Evolutionary conservation across 2,888 invertebrate genomes (phyloP).

Genomic region (Lithophane socia): DNA sequence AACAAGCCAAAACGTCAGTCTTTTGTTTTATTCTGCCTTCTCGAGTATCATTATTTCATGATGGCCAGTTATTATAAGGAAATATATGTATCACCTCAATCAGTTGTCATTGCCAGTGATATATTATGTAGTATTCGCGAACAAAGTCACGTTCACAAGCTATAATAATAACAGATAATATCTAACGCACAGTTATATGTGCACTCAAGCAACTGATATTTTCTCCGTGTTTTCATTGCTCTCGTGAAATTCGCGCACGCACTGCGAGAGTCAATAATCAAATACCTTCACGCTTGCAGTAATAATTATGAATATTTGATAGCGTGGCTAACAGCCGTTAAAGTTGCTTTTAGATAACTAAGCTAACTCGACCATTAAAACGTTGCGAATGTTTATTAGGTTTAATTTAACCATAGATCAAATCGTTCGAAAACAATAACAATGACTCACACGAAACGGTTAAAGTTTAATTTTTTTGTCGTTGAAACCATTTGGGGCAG

Average conservation of each 20-base stretch:
- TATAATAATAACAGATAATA: slow-evolving; percentile 24
- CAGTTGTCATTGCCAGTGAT: neutral
- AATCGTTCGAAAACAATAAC: slow-evolving; percentile 43
- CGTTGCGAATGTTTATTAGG: slow-evolving; percentile 33
- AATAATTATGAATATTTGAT: slow-evolving; percentile 81
- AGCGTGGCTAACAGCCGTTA: slow-evolving; percentile 66
- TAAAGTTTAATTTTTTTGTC: slow-evolving; percentile 12
- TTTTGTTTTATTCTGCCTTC: neutral
- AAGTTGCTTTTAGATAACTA: slow-evolving; percentile 44
- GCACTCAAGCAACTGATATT: slow-evolving; percentile 83
- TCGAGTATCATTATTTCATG: neutral
- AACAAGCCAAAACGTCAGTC: neutral
- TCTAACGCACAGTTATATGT: slow-evolving; percentile 64
- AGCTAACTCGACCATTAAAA: slow-evolving; percentile 52
- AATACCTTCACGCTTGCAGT: slow-evolving; percentile 87
- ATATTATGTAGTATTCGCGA: neutral
- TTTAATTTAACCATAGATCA: slow-evolving; percentile 44
- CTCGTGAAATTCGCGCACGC: slow-evolving; percentile 87
- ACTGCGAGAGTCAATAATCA: slow-evolving; percentile 78
- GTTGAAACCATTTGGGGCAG: slow-evolving; percentile 13
- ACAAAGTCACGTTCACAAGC: slow-evolving; percentile 9
- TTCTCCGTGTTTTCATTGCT: slow-evolving; percentile 86
- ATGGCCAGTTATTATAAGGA: neutral
- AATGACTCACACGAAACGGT: slow-evolving; percentile 19
- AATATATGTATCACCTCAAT: neutral